Evolutionary conservation across 53 echinoderm and acorn worm genomes (phyloP), one percentile per base, ranked within the genome.

Genomic region (Holothuria leucospilota): DNA sequence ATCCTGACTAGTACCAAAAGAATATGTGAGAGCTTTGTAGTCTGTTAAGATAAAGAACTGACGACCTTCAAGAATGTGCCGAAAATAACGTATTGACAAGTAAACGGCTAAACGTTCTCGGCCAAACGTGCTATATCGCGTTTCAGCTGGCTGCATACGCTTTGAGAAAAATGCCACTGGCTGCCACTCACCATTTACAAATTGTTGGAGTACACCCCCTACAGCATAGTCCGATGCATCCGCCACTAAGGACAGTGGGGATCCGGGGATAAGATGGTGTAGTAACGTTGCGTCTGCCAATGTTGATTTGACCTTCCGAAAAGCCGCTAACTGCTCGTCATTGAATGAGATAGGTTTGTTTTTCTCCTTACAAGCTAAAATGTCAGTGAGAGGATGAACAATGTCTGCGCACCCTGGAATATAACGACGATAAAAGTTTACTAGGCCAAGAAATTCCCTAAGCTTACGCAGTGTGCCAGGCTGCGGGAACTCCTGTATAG

Each of bases 351-450:
- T 34, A 3, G 34, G 3, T 34, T 34, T 34, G 34, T 34, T 34
- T 34, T 34, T 34, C 34, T 34, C 34, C 3, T 34, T 24, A 10
- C 28, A 26, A 5, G 65, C 65, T 9, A 65, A 28, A 9, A 65
- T 0, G 18, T 65, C 65, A 13, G 65, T 65, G 28, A 65, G 65
- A 8, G 13, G 65, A 16, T 10, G 65, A 11, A 28, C 65, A 49
- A 49, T 65, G 65, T 26, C 18, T 11, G 65, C 28, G 6, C 65
- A 65, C 2, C 15, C 9, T 4, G 65, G 65, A 28, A 78, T 61
- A 78, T 78, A 86, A 28, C 87, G 77, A 2, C 78, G 39, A 63
- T 86, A 86, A 30, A 86, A 86, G 56, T 86, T 86, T 15, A 77
- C 39, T n/a, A 85, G 18, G 53, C 85, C 85, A 0, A 85, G 58